Conservation (phyloP, 2,113 vertebrate genomes). For the Tenrec ecaudatus region DNA sequence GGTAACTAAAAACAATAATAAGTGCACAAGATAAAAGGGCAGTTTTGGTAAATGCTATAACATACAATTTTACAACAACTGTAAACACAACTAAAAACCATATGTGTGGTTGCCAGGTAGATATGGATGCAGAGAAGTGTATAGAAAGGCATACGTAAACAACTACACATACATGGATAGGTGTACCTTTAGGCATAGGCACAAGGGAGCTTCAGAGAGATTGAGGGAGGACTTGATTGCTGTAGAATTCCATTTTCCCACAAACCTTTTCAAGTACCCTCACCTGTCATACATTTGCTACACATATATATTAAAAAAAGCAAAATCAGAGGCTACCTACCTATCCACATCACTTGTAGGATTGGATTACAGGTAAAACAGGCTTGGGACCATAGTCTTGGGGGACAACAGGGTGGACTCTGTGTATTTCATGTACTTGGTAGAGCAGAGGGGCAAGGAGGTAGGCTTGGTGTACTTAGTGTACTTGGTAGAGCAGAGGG, state of each 20-base stretch:
- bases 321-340: neutral
- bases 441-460: no score
- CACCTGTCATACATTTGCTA: no score
- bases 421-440: no score
- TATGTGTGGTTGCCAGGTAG: neutral
- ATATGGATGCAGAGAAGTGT: neutral
- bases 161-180: neutral
- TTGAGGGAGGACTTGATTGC: no score
- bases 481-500: no score
- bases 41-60: neutral
- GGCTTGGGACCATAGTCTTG: neutral
- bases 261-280: no score
- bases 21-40: neutral
- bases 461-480: no score
- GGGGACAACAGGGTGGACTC: neutral
- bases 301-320: no score
- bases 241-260: no score
- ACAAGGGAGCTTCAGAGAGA: no score
- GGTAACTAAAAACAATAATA: neutral
- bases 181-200: neutral
- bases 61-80: neutral
- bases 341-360: neutral
- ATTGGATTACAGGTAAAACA: neutral
- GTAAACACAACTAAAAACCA: neutral
- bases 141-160: no score